Evolutionary conservation across 37 sponge, comb jelly and placozoan species (phyloP), one percentile per base, ranked within the genome.

Genomic region (Diacarnus erythraeanus): DNA sequence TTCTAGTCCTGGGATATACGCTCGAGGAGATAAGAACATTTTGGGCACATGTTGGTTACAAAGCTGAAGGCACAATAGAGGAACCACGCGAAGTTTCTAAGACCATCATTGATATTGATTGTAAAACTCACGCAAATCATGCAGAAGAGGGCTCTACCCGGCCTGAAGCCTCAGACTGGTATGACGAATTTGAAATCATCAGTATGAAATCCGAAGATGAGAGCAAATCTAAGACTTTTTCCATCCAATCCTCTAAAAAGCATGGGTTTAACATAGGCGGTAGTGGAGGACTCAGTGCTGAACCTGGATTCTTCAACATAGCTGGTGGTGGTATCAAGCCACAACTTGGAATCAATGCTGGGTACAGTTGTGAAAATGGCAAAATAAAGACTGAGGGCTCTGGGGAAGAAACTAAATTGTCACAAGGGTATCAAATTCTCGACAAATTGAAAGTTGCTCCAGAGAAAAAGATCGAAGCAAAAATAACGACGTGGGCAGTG

Each of bases 401-500:
- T 9, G 5, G n/a, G 20, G 18, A 15, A 23, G 64, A 63, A 4
- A 27, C 30, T 6, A 27, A 23, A 63, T 25, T 63, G 30, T 63
- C 64, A 23, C 64, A 63, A 15, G 64, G 6, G 64, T 63, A 30
- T 15, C 18, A 63, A 63, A 63, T 63, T 27, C n/a, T 63, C 6
- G 64, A 63, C 18, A 23, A 27, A 30, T 25, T 63, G 64, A 6
- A 63, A 6, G 20, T 63, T 6, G n/a, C 64, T 8, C 64, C 64
- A 25, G 18, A 27, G 64, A 63, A 23, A 27, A 63, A 63, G 18
- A 25, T 63, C 6, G 30, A 63, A 63, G 64, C 64, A 63, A 6
- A 63, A 15, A 63, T 63, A 9, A 63, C 30, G 4, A 63, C 64
- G 8, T 63, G 64, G 64, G 64, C 64, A 63, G 64, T 63, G 64